Base-by-base conservation (phyloP, 2,797 vertebrate genomes). In the Centroberyx gerrardi region DNA sequence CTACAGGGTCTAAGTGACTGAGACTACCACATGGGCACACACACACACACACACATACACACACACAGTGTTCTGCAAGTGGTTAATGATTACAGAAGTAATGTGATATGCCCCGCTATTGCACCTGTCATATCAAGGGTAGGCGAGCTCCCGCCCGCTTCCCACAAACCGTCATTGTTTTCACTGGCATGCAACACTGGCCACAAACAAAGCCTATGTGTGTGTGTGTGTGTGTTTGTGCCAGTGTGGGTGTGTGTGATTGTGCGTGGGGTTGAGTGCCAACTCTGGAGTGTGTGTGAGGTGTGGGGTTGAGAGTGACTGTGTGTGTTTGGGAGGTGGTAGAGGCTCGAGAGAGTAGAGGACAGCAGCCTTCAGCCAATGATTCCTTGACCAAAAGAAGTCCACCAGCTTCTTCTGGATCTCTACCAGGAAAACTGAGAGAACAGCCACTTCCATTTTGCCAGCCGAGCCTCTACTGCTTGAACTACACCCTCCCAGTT, bases 41-140 rank as follows among this genome's bases (percentile, higher is more conserved):
- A 76, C 64, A 66, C 33, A 54, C 13, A 51, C 40, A 72, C 56
- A 58, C 71, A 62, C 56, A 58, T 10, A 69, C 28, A 49, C 62
- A 73, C 44, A 80, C 40, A 72, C 10, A 81, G 48, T 61, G 68
- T 58, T 59, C 60, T 31, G 36, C 51, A 71, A 73, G 56, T 56
- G 69, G 92, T 92, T 91, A 91, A 93, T 93, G 85, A 94, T 93
- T 92, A 88, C 49, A 36, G 54, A 60, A 66, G 86, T 80, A 88
- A 93, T 77, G 72, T 90, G 86, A 92, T 90, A 77, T 74, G 53
- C 62, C 85, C 83, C 68, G 86, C 77, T 81, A 53, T 68, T 88
- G 85, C 90, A 92, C 86, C 89, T 90, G 89, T 93, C 77, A 86
- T 91, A 87, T 88, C 76, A 84, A 88, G 75, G 80, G 77, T 53